phyloP scores from a whole-genome alignment of 2,888 invertebrate species.

The Biston stratarius region DNA sequence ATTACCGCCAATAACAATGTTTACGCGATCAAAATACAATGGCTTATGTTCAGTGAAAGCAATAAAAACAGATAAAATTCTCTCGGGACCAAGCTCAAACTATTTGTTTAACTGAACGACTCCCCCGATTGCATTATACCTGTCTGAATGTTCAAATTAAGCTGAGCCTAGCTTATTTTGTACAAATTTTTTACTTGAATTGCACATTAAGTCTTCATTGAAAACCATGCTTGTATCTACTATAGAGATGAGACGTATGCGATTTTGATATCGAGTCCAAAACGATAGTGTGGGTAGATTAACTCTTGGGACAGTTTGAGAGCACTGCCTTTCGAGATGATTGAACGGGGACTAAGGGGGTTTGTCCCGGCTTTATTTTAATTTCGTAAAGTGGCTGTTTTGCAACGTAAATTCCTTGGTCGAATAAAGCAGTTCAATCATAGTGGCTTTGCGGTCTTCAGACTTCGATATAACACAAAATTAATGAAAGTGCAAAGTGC shows the following conservation, averaged over 20 bases:
- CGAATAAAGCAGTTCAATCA: conserved; percentile 62
- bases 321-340: conserved; percentile 80
- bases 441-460: conserved; percentile 62
- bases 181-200: conserved; percentile 18
- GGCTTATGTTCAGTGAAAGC: conserved; percentile 39
- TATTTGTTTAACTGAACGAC: conserved; percentile 41
- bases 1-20: conserved; percentile 47
- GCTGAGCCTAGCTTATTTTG: conserved; percentile 28
- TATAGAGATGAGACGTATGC: conserved; percentile 34
- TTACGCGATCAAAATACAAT: conserved; percentile 46
- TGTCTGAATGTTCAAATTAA: conserved; percentile 38
- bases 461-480: conserved; percentile 53
- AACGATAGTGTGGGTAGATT: conserved; percentile 65
- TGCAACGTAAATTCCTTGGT: conserved; percentile 75
- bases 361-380: conserved; percentile 81
- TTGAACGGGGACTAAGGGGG: conserved; percentile 83
- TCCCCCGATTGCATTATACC: conserved; percentile 42
- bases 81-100: conserved; percentile 35
- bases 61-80: conserved; percentile 45
- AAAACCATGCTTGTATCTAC: conserved; percentile 2
- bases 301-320: conserved; percentile 75
- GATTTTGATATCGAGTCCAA: conserved; percentile 57
- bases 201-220: background rate
- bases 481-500: conserved; percentile 50
- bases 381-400: conserved; percentile 84